Percentiles rank a stretch among this genome's conserved stretches.
phyloP scores from a whole-genome alignment of 2,888 invertebrate species.

The Diachrysia chrysitis region DNA sequence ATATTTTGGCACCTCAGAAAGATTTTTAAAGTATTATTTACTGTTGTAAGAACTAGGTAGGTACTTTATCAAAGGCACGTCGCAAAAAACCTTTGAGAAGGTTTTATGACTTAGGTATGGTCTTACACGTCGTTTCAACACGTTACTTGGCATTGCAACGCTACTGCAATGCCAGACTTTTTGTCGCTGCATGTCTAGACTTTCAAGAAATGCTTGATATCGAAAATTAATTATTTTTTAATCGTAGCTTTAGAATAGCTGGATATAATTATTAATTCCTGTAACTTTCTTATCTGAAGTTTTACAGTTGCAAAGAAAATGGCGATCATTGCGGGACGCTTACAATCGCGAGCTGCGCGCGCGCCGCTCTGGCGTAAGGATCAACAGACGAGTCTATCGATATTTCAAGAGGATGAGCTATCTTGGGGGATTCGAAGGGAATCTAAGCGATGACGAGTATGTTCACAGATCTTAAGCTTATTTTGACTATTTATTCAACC shows the following conservation, averaged over 20 bases:
- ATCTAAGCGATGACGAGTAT: constrained; percentile 75
- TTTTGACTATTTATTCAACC: not conserved
- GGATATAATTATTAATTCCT: constrained; percentile 8
- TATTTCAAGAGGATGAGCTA: constrained; percentile 84
- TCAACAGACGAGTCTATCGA: constrained; percentile 76
- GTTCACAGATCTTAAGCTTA: constrained; percentile 48
- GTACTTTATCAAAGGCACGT: not conserved
- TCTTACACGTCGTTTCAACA: not conserved
- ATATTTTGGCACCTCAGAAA: not conserved
- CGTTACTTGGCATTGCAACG: not conserved
- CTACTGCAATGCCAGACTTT: not conserved
- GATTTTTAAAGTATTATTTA: no score
- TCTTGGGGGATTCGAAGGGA: constrained; percentile 80
- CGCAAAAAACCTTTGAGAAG: constrained; percentile 2
- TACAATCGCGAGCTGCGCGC: constrained; percentile 81
- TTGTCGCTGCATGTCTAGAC: not conserved
- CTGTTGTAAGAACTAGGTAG: not conserved
- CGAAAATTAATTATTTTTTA: not conserved
- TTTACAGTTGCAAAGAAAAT: constrained; percentile 82
- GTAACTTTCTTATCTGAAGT: constrained; percentile 65
- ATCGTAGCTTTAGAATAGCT: not conserved
- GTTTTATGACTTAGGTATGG: no score
- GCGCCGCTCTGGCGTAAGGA: constrained; percentile 68
- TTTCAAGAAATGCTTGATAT: not conserved
- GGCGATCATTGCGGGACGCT: constrained; percentile 84